Conservation (phyloP, 2,113 vertebrate species). For the Alligator mississippiensis region DNA sequence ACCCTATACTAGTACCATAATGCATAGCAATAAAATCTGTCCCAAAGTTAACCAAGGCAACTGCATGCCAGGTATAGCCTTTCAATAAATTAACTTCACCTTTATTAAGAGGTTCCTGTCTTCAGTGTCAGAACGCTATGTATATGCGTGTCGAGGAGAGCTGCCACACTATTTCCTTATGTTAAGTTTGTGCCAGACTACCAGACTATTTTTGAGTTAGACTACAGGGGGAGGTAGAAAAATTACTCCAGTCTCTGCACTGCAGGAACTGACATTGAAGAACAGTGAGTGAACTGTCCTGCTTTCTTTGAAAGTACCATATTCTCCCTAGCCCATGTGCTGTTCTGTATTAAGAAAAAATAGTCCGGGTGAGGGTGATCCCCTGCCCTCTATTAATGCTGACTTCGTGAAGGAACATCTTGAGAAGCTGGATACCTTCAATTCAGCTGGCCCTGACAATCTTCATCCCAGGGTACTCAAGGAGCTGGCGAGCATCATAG, state of each 20-base stretch:
- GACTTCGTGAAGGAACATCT: too few relatives aligned
- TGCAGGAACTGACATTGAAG: too few relatives aligned
- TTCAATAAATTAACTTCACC: background rate
- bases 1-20: background rate
- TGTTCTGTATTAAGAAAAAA: too few relatives aligned
- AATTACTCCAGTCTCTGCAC: background rate
- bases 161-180: accelerated
- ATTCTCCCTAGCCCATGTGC: too few relatives aligned
- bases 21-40: background rate
- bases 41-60: background rate
- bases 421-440: too few relatives aligned
- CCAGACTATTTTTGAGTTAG: background rate
- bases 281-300: too few relatives aligned
- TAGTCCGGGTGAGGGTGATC: too few relatives aligned
- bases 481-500: too few relatives aligned
- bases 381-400: too few relatives aligned
- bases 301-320: too few relatives aligned
- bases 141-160: background rate
- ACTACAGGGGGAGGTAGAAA: background rate
- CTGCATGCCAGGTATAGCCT: background rate
- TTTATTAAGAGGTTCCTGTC: background rate
- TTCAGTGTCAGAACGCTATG: background rate
- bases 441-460: too few relatives aligned
- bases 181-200: background rate
- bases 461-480: too few relatives aligned